Evolutionary conservation across 1,140 invertebrate genomes (phyloP).

Genomic region (Diorhabda sublineata): DNA sequence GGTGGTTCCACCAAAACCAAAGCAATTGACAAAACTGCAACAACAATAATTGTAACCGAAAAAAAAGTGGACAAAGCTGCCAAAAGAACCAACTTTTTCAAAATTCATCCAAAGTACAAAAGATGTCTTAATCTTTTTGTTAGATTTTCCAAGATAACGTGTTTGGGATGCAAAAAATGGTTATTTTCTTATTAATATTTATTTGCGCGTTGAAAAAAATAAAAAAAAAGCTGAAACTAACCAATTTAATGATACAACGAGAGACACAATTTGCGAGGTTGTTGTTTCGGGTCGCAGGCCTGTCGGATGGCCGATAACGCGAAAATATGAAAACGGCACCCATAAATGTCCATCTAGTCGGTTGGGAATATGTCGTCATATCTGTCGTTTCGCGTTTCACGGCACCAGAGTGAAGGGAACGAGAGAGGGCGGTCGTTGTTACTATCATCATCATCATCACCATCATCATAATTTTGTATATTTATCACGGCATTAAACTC

Average conservation of each 20-base stretch:
- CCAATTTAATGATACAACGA: not conserved
- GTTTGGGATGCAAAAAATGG: too few relatives aligned
- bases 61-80: too few relatives aligned
- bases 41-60: too few relatives aligned
- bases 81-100: too few relatives aligned
- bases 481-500: not conserved
- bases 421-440: too few relatives aligned
- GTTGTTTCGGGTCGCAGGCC: not conserved
- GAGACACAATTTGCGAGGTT: not conserved
- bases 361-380: conserved; percentile 1
- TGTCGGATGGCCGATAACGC: not conserved
- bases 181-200: not conserved
- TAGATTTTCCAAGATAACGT: too few relatives aligned
- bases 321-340: conserved; percentile 1
- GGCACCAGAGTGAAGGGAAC: not conserved
- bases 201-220: not conserved
- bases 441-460: not conserved
- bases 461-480: conserved; percentile 1
- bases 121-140: too few relatives aligned
- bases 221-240: not conserved
- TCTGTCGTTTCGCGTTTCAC: not conserved
- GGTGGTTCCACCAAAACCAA: too few relatives aligned
- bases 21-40: too few relatives aligned
- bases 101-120: too few relatives aligned
- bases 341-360: not conserved